Evolutionary conservation across 1,140 invertebrate genomes (phyloP).

Genomic region (Rhopalosiphum padi): DNA sequence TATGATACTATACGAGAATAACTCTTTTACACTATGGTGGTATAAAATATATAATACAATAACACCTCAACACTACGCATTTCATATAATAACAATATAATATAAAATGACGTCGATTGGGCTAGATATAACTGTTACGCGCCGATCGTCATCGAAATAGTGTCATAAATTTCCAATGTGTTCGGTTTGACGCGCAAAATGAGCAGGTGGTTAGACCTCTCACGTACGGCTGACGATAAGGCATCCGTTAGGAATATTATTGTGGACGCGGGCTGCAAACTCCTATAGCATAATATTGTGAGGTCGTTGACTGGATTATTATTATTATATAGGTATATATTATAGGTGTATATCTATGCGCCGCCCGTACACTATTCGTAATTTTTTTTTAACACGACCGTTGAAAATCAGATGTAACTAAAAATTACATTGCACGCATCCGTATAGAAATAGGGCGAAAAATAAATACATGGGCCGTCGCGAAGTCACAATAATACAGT

Average conservation of each 20-base stretch:
- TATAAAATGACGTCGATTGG: background rate
- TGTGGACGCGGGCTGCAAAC: background rate
- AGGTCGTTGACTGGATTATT: conserved; percentile 56
- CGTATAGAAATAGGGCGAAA: background rate
- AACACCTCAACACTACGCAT: background rate
- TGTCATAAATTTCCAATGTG: background rate
- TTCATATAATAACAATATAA: background rate
- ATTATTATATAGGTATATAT: conserved; percentile 10
- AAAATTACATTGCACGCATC: background rate
- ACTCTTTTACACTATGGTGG: background rate
- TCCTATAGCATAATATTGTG: background rate
- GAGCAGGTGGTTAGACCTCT: conserved; percentile 29
- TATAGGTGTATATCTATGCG: background rate
- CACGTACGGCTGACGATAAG: conserved; percentile 15
- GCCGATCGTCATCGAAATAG: conserved; percentile 7
- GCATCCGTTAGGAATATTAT: conserved; percentile 50
- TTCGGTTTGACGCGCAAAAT: background rate
- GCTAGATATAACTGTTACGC: conserved; percentile 8
- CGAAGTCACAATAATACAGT: background rate
- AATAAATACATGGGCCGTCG: background rate
- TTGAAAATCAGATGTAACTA: background rate
- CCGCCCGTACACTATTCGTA: background rate
- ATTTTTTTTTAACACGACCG: background rate
- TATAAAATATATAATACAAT: background rate
- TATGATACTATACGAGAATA: background rate